Percentiles rank a stretch among this genome's conserved stretches.
These are phyloP conservation scores for Dipodomys stephensi DNA, from an alignment of 2,113 vertebrate species.

Conservation along the genomic window DNA sequence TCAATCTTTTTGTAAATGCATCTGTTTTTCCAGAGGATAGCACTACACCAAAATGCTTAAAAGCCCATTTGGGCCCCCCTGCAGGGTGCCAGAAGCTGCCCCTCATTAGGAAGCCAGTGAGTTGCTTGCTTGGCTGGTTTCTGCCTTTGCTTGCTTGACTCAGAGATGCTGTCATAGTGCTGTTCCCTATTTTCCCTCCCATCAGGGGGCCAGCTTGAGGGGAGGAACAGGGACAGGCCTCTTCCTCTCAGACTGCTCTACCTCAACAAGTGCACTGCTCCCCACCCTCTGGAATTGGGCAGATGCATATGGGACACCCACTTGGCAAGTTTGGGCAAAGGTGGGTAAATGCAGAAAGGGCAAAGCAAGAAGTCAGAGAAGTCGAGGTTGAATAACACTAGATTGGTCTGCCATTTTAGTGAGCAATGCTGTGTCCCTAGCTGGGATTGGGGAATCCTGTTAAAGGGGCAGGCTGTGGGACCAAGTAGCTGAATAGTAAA, in stretches of 20 bases:
- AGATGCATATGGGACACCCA: background rate
- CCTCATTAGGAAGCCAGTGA: background rate
- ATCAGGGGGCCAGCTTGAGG: fast-evolving
- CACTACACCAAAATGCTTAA: conserved; percentile 55
- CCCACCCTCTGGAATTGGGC: background rate
- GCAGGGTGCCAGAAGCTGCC: background rate
- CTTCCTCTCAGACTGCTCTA: background rate
- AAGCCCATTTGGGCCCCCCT: conserved; percentile 63
- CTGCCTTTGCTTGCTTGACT: background rate
- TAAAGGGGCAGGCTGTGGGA: too few relatives aligned
- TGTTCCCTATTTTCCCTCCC: background rate
- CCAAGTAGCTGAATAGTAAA: background rate
- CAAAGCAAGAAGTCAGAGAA: background rate
- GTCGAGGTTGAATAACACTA: background rate
- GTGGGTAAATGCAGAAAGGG: background rate
- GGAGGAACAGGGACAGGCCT: too few relatives aligned
- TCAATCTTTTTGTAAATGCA: conserved; percentile 52
- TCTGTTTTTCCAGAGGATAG: conserved; percentile 23
- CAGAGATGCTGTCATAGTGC: background rate
- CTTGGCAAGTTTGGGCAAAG: background rate
- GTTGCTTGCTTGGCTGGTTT: conserved; percentile 47
- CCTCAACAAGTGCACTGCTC: background rate
- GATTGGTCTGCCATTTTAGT: background rate
- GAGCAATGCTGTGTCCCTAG: background rate
- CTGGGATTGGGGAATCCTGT: background rate